phyloP scores from a whole-genome alignment of 2,888 invertebrate species.

The Dryobota labecula region DNA sequence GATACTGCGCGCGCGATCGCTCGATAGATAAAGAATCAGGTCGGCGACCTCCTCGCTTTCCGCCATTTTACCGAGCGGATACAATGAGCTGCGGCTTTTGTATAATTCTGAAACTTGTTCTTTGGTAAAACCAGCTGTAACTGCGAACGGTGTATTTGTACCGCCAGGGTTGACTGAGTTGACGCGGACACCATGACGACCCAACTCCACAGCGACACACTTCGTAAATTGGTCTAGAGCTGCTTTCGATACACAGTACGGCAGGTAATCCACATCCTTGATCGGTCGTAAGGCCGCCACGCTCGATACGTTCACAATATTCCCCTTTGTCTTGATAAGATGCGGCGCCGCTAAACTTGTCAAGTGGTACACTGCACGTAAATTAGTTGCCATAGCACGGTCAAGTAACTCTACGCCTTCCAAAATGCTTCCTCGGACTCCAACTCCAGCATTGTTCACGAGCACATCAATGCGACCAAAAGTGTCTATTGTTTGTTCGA shows the following conservation, averaged over 20 bases:
- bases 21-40: conserved; percentile 97
- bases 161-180: conserved; percentile 99
- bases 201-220: conserved; percentile 96
- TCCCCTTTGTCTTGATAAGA: conserved; percentile 94
- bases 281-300: conserved; percentile 93
- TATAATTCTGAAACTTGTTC: conserved; percentile 91
- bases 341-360: conserved; percentile 96
- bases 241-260: conserved; percentile 97
- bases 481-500: conserved; percentile 92
- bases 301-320: conserved; percentile 97
- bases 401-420: conserved; percentile 96
- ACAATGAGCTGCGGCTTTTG: conserved; percentile 94
- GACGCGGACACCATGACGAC: conserved; percentile 94
- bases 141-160: conserved; percentile 92
- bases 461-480: conserved; percentile 94
- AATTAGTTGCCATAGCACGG: conserved; percentile 95
- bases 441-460: conserved; percentile 96
- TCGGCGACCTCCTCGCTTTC: conserved; percentile 95
- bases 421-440: conserved; percentile 94
- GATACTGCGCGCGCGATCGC: conserved; percentile 95
- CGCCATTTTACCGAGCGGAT: conserved; percentile 96
- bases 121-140: conserved; percentile 93
- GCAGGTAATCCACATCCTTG: conserved; percentile 92
- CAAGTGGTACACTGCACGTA: conserved; percentile 93
- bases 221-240: conserved; percentile 98